Percentiles rank a stretch among this genome's conserved stretches.
phyloP scores from a whole-genome alignment of 2,888 invertebrate species.

The Drosophila limbata region DNA sequence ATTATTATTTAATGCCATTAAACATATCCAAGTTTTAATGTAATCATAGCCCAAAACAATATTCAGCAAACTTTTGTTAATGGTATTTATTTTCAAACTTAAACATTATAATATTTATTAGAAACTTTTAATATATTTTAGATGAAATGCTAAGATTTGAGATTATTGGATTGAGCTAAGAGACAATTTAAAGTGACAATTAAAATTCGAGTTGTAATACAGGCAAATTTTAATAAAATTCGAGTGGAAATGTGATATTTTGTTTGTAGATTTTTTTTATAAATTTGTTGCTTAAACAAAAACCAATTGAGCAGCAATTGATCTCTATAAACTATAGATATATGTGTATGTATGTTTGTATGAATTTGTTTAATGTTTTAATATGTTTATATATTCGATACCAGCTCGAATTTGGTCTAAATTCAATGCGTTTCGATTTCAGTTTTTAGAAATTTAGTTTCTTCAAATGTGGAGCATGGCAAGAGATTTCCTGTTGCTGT shows the following conservation, averaged over 20 bases:
- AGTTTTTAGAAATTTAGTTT: conserved; percentile 55
- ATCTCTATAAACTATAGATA: conserved; percentile 31
- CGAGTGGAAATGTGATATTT: conserved; percentile 40
- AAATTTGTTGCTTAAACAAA: conserved; percentile 10
- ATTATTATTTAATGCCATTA: conserved; percentile 5
- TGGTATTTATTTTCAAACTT: conserved; percentile 43
- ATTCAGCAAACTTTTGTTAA: conserved; percentile 18
- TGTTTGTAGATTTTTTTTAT: conserved; percentile 10
- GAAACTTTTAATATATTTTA: conserved; percentile 13
- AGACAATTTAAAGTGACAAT: conserved; percentile 8
- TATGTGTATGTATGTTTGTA: conserved; percentile 1
- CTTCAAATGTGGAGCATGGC: conserved; percentile 72
- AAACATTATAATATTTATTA: conserved; percentile 33
- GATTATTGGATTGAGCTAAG: conserved; percentile 32
- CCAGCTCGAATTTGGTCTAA: conserved; percentile 81
- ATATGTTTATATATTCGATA: conserved; percentile 73
- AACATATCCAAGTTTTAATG: conserved; percentile 15
- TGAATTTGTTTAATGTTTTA: conserved; percentile 17
- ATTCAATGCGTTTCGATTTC: conserved; percentile 74
- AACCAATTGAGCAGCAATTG: conserved; percentile 21
- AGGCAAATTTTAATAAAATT: conserved; percentile 50
- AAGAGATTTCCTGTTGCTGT: conserved; percentile 73
- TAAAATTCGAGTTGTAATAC: conserved; percentile 46
- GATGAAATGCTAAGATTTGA: conserved; percentile 38
- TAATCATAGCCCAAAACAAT: conserved; percentile 20